A percentile compares a stretch with the other conserved stretches of the same genome.
Evolutionary conservation across 2,797 vertebrate species (phyloP).

Genomic region (Enteromius fasciolatus): DNA sequence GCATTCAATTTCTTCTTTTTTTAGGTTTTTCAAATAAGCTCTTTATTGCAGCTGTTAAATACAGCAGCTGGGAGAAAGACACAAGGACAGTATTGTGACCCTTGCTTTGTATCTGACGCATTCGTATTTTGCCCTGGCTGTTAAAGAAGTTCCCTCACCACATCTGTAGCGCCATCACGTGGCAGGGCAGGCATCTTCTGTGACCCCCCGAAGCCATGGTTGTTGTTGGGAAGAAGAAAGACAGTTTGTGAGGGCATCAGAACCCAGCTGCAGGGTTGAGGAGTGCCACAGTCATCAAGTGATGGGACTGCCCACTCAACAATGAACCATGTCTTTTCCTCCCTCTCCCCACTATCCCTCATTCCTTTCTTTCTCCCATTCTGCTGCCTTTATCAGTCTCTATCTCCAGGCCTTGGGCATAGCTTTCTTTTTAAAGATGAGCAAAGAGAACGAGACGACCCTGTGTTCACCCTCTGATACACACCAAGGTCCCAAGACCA

Average conservation of each 20-base stretch:
- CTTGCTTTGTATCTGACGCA: conserved; percentile 71
- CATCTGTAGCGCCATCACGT: conserved; percentile 80
- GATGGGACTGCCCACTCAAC: conserved; percentile 43
- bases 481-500: conserved; percentile 49
- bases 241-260: conserved; percentile 54
- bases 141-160: conserved; percentile 60
- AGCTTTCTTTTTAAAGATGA: conserved; percentile 42
- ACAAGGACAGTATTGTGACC: conserved; percentile 81
- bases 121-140: conserved; percentile 67
- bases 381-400: conserved; percentile 60
- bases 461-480: conserved; percentile 46
- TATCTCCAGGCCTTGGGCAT: conserved; percentile 52
- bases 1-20: conserved; percentile 60
- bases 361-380: conserved; percentile 38
- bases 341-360: conserved; percentile 52
- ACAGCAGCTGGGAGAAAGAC: conserved; percentile 73
- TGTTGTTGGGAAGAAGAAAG: conserved; percentile 55
- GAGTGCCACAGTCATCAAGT: conserved; percentile 52
- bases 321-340: conserved; percentile 64
- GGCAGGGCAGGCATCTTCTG: conserved; percentile 71
- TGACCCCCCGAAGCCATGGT: conserved; percentile 61
- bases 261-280: conserved; percentile 52
- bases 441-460: conserved; percentile 43
- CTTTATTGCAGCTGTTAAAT: conserved; percentile 81
- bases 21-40: conserved; percentile 63